phyloP scores from a whole-genome alignment of 1,140 invertebrate genomes.

The Leptinotarsa undecemlineata region DNA sequence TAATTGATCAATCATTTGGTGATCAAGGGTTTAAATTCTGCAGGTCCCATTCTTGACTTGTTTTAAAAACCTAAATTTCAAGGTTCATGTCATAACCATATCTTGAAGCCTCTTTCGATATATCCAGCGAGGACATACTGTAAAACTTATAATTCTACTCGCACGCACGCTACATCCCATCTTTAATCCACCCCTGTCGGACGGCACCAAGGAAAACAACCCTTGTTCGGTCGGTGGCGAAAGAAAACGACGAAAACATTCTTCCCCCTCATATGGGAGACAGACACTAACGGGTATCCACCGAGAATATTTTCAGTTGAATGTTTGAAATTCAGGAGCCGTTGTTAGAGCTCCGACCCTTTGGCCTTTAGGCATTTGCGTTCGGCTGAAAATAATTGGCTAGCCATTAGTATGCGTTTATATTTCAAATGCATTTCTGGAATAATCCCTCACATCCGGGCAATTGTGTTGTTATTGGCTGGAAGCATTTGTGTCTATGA shows the following conservation, averaged over 20 bases:
- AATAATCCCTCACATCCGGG: neutral
- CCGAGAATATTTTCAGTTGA: neutral
- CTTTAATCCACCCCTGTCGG: neutral
- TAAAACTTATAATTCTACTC: too few relatives aligned
- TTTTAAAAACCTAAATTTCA: too few relatives aligned
- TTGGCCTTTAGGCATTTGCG: neutral
- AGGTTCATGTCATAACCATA: too few relatives aligned
- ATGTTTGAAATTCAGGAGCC: constrained; percentile 8
- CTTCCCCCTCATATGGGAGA: neutral
- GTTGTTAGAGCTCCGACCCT: neutral
- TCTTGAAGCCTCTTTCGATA: too few relatives aligned
- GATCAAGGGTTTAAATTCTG: too few relatives aligned
- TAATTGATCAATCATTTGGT: too few relatives aligned
- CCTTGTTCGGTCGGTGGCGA: neutral
- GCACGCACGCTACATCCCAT: neutral
- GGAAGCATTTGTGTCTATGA: neutral
- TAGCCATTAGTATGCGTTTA: constrained; percentile 3
- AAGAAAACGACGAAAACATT: neutral
- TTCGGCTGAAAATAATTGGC: neutral
- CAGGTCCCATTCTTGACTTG: too few relatives aligned
- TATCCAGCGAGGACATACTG: too few relatives aligned
- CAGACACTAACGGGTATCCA: neutral
- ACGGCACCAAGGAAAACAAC: neutral
- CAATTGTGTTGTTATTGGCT: neutral
- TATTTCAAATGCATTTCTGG: constrained; percentile 1